Percentiles rank a stretch among this genome's conserved stretches.
phyloP scores from a whole-genome alignment of 2,113 vertebrate species.

The Cyanoramphus novaezelandiae region DNA sequence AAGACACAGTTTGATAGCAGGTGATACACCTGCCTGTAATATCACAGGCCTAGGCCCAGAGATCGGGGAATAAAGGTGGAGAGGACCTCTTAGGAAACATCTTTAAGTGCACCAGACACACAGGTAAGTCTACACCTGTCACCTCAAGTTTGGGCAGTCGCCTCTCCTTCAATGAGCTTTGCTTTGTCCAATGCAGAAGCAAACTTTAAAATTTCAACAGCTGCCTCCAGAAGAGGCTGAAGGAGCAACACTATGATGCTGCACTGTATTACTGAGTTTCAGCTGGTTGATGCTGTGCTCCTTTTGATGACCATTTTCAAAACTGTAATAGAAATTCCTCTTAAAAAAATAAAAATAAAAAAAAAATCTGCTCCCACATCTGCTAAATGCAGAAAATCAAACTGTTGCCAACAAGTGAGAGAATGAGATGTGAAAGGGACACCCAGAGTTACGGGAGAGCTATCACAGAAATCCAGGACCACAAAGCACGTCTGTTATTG shows the following conservation, averaged over 20 bases:
- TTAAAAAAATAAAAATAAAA: neutral
- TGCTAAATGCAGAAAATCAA: conserved; percentile 18
- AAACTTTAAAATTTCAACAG: neutral
- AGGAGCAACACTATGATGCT: neutral
- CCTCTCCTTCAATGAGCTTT: neutral
- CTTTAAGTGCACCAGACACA: neutral
- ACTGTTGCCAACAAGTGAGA: neutral
- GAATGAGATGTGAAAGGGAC: neutral
- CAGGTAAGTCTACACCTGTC: neutral
- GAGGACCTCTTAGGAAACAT: neutral
- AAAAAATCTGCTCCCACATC: neutral
- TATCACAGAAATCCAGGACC: conserved; percentile 22
- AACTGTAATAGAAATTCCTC: neutral
- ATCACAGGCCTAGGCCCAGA: neutral
- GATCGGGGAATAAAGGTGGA: neutral
- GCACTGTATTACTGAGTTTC: neutral
- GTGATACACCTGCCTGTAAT: neutral
- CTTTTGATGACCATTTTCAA: neutral
- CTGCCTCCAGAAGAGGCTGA: neutral
- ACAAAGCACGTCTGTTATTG: neutral
- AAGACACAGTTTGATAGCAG: neutral
- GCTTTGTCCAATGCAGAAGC: neutral
- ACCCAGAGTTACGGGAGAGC: conserved; percentile 14
- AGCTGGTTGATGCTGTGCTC: neutral
- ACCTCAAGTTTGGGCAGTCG: neutral